Evolutionary conservation across 2,888 invertebrate species (phyloP), one percentile per base, ranked within the genome.

Genomic region (Chironomus riparius): DNA sequence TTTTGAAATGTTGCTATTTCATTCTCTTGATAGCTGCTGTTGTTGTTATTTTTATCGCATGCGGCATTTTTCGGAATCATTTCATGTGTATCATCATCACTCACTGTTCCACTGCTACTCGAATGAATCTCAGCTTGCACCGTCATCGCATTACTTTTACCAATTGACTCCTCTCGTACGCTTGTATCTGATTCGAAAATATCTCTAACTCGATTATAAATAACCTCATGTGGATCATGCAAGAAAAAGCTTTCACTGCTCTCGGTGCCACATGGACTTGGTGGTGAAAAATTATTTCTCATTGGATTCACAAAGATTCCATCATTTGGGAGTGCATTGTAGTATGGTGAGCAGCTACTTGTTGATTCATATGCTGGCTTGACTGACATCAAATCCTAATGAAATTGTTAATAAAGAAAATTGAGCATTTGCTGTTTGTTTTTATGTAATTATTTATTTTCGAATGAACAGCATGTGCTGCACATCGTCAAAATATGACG

Each of bases 101-200:
- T 84, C 78, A 87, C 88, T 18, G 89, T 88, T 75, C 88, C 89
- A 79, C 88, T 88, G 78, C 88, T 89, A 77, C 88, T 88, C n/a
- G 91, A 91, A 85, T 94, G 94, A 72, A 94, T 90, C 85, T 94
- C 94, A 68, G 93, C 94, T 88, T 93, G 93, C 79, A 94, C 93
- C 92, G 86, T 13, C 82, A 82, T 73, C 72, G 65, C 78, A 38
- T 82, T 81, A 68, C 80, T 80, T 73, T 81, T 81, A 77, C 80
- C 82, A 75, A 77, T 21, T 72, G 78, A 73, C 77, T 80, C 80
- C 50, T 78, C 79, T 47, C 78, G 80, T 73, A 79, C 76, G 79
- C 83, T 82, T 77, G 83, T 81, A 77, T 84, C 83, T 1, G 88
- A 86, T 81, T 91, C 90, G 84, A 95, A 95, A 78, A 95, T 86